phyloP scores from a whole-genome alignment of 2,888 invertebrate species.

The Acanthococcus lagerstroemiae region DNA sequence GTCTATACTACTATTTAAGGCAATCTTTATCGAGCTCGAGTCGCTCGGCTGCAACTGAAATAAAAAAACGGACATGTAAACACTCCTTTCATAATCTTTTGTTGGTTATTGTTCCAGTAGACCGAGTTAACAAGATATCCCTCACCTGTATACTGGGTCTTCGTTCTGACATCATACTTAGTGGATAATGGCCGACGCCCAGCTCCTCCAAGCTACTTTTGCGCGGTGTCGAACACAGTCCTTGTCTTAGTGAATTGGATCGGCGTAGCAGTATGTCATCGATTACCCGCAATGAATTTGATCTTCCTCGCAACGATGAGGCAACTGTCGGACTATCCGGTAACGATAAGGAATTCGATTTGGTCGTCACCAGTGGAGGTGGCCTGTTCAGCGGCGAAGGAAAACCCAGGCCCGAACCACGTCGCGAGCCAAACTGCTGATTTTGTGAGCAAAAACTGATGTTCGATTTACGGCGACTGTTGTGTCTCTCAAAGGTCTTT shows the following conservation, averaged over 20 bases:
- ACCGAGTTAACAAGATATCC: not conserved
- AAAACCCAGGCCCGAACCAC: slow-evolving; percentile 57
- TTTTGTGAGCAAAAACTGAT: slow-evolving; percentile 82
- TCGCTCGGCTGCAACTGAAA: slow-evolving; percentile 48
- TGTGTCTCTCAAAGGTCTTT: slow-evolving; percentile 87
- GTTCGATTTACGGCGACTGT: slow-evolving; percentile 79
- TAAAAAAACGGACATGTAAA: not conserved
- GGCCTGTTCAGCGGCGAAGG: slow-evolving; percentile 56
- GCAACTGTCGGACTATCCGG: slow-evolving; percentile 80
- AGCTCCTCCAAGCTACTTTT: slow-evolving; percentile 80
- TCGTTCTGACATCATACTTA: slow-evolving; percentile 31
- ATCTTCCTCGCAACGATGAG: slow-evolving; percentile 66
- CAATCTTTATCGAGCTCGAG: slow-evolving; percentile 72
- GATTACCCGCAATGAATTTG: slow-evolving; percentile 75
- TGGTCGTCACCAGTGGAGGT: slow-evolving; percentile 69
- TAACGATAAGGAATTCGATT: slow-evolving; percentile 78
- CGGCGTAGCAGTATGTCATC: slow-evolving; percentile 74
- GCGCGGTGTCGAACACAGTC: slow-evolving; percentile 55
- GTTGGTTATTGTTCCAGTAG: not conserved
- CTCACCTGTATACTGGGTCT: slow-evolving; percentile 34
- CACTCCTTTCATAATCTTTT: not conserved
- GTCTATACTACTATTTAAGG: slow-evolving; percentile 75
- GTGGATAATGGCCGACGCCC: slow-evolving; percentile 67
- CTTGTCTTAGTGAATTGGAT: slow-evolving; percentile 75
- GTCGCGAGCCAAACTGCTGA: slow-evolving; percentile 46